A percentile compares a stretch with the other conserved stretches of the same genome.
These are phyloP conservation scores for Helicolenus hilgendorfi DNA, from an alignment of 2,797 vertebrate species.

Conservation along the genomic window DNA sequence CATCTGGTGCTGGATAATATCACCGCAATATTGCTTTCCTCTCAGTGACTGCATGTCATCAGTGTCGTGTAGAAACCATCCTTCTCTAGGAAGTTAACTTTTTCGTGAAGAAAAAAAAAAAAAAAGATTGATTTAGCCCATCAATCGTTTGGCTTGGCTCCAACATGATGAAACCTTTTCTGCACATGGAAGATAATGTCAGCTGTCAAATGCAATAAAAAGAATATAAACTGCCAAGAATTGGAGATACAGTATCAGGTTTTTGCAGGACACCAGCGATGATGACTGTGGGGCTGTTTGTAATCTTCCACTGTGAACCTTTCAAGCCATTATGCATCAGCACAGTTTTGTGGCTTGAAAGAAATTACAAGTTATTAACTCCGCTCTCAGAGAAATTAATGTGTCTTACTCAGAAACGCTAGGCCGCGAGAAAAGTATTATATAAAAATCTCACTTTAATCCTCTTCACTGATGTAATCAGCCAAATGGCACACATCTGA, in stretches of 20 bases:
- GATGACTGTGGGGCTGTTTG: conserved; percentile 50
- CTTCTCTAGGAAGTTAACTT: conserved; percentile 61
- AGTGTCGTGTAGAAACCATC: conserved; percentile 16
- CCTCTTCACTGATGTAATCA: conserved; percentile 76
- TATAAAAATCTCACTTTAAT: conserved; percentile 77
- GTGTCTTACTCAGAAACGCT: conserved; percentile 68
- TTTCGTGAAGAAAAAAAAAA: background rate
- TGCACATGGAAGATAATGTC: conserved; percentile 56
- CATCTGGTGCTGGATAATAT: conserved; percentile 71
- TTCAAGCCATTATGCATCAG: conserved; percentile 56
- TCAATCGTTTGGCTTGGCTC: conserved; percentile 41
- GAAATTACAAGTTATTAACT: conserved; percentile 67
- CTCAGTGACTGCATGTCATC: conserved; percentile 39
- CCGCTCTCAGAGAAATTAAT: conserved; percentile 65
- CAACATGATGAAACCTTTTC: conserved; percentile 41
- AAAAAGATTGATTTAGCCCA: conserved; percentile 32
- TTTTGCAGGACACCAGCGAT: conserved; percentile 36
- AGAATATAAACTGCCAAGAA: conserved; percentile 44
- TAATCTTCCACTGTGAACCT: conserved; percentile 54
- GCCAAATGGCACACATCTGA: conserved; percentile 69
- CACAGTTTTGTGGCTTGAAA: conserved; percentile 43
- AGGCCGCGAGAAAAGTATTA: conserved; percentile 66
- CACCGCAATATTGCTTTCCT: conserved; percentile 62
- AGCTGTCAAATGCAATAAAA: conserved; percentile 48
- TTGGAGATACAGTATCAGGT: background rate